These are phyloP conservation scores for Microctonus hyperodae DNA, from an alignment of 2,888 invertebrate genomes.

Conservation along the genomic window DNA sequence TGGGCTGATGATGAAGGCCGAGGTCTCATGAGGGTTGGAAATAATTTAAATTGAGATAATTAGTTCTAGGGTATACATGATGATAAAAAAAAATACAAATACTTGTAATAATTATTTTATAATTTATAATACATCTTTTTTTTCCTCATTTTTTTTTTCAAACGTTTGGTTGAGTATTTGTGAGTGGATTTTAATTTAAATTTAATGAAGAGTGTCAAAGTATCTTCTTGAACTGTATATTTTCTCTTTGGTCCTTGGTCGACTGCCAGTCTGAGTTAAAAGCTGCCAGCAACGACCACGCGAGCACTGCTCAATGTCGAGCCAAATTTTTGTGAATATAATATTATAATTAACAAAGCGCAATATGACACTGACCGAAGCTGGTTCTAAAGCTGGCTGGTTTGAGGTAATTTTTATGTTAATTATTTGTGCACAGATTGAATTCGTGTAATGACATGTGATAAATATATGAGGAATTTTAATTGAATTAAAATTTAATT, in stretches of 20 bases:
- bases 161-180: background rate
- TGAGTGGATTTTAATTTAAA: constrained; percentile 1
- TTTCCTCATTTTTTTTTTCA: no score
- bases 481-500: no score
- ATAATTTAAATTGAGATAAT: background rate
- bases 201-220: constrained; percentile 14
- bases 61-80: background rate
- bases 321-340: no score
- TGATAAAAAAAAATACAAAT: background rate
- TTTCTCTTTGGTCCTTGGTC: constrained; percentile 30
- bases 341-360: no score
- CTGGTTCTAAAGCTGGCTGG: no score
- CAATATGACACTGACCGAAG: constrained; percentile 19
- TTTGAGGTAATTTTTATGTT: no score
- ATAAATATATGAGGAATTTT: no score
- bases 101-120: background rate
- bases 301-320: constrained; percentile 17
- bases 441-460: no score
- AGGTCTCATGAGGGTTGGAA: background rate
- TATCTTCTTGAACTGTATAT: constrained; percentile 2
- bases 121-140: background rate
- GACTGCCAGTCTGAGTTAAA: constrained; percentile 34
- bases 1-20: no score
- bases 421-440: no score
- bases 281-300: constrained; percentile 19